Evolutionary conservation across 2,797 vertebrate species (phyloP).

Genomic region (Odontamblyopus rebecca): DNA sequence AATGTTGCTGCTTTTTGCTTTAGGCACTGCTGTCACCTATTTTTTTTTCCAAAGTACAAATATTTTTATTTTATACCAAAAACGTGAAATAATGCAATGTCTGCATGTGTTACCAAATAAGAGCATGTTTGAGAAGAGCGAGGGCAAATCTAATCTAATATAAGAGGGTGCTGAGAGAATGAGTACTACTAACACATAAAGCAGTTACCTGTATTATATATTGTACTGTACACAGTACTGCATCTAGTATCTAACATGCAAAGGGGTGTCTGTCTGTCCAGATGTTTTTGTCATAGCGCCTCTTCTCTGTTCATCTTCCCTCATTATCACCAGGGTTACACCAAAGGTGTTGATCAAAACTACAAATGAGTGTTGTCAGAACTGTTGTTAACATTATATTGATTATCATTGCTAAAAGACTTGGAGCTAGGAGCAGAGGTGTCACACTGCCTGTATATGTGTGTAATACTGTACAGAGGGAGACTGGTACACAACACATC

Average conservation of each 20-base stretch:
- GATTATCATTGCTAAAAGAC: slow-evolving; percentile 58
- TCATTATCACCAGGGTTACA: slow-evolving; percentile 62
- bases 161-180: slow-evolving; percentile 17
- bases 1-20: slow-evolving; percentile 75
- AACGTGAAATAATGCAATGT: slow-evolving; percentile 77
- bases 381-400: slow-evolving; percentile 61
- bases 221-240: slow-evolving; percentile 26
- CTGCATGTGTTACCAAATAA: slow-evolving; percentile 77
- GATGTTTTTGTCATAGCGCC: slow-evolving; percentile 43
- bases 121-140: slow-evolving; percentile 55
- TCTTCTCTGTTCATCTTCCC: slow-evolving; percentile 40
- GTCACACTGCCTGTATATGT: slow-evolving; percentile 39
- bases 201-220: slow-evolving; percentile 30
- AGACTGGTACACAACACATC: slow-evolving; percentile 40
- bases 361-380: slow-evolving; percentile 56
- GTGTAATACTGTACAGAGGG: slow-evolving; percentile 54
- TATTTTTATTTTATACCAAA: slow-evolving; percentile 70
- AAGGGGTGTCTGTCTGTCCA: slow-evolving; percentile 64
- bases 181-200: slow-evolving; percentile 44
- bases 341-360: slow-evolving; percentile 74
- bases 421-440: slow-evolving; percentile 44
- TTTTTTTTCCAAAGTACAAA: slow-evolving; percentile 74
- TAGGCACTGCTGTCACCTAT: slow-evolving; percentile 77
- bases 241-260: slow-evolving; percentile 29
- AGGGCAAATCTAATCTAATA: slow-evolving; percentile 27